Base-by-base conservation (phyloP, 2,888 invertebrate species). In the Harmothoe impar region DNA sequence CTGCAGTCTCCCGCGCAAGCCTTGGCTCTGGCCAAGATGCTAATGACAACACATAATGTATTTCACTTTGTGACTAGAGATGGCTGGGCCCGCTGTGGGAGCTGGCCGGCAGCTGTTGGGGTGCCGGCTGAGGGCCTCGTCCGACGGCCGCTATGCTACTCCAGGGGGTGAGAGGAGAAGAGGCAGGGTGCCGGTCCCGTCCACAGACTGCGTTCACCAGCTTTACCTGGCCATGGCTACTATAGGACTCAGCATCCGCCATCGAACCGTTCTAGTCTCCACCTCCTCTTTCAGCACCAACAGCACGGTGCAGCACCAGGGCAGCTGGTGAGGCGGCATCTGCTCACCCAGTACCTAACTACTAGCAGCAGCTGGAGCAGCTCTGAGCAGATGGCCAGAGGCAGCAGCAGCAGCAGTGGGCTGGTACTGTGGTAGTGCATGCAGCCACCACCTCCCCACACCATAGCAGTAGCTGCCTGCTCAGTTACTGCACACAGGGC, bases 21-120 rank as follows among this genome's bases (percentile, higher is more conserved):
- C 52, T 86, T 86, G 54, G 54, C 86, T 52, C 25, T 43, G 86
- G 86, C 86, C 54, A 86, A 86, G 54, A 86, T 86, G 86, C 86
- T 86, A 86, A 86, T 86, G 86, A 56, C 54, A 86, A 52, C 52
- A 86, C 86, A 86, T 86, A 86, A 86, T 86, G 86, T 86, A 86
- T 86, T 86, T 86, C 86, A 86, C 86, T 86, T 86, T 86, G 86
- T 86, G 52, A 56, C 86, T 56, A 86, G 86, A 54, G 56, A 25
- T 81, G 43, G 86, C 86, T 52, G 54, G 17, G 43, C 43, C 43
- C 10, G 43, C 43, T 7, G 86, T 54, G n/a, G 31, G 15, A 20
- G 86, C 29, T 20, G 86, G 86, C 33, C 52, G 86, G 86, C 86
- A 56, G 56, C 54, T 86, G 56, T 86, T 12, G 12, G 54, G 86